Evolutionary conservation across 2,797 vertebrate species (phyloP).

Genomic region (Tangara arthus): DNA sequence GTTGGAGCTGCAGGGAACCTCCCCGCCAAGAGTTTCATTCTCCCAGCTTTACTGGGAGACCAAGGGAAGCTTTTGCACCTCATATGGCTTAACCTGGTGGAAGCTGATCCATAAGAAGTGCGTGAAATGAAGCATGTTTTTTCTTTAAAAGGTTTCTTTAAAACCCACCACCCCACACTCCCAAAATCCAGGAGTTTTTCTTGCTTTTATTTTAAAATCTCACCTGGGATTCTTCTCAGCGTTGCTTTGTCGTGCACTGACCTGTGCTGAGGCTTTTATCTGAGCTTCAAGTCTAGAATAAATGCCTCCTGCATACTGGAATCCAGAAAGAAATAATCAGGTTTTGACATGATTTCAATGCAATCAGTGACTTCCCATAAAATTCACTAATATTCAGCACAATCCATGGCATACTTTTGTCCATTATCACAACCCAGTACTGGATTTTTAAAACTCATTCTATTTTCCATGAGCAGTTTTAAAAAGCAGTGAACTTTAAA

Average conservation of each 20-base stretch:
- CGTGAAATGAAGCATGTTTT: rapidly evolving
- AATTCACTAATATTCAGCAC: not conserved
- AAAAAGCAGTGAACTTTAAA: not conserved
- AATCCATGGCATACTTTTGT: not conserved
- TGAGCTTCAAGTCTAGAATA: constrained; percentile 92
- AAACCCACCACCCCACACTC: not conserved
- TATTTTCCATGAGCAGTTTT: not conserved
- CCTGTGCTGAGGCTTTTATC: constrained; percentile 81
- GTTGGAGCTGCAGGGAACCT: not conserved
- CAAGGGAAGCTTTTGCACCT: not conserved
- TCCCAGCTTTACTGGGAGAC: not conserved
- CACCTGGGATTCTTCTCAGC: constrained; percentile 88
- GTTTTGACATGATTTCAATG: not conserved
- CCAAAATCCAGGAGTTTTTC: not conserved
- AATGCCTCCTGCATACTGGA: constrained; percentile 89
- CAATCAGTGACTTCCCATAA: not conserved
- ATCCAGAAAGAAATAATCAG: not conserved
- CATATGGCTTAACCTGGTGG: not conserved
- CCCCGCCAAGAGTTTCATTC: not conserved
- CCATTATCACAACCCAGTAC: not conserved
- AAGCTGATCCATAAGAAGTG: not conserved
- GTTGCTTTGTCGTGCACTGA: constrained; percentile 77
- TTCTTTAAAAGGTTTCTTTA: not conserved
- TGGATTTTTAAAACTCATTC: not conserved
- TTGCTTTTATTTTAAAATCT: not conserved